These are phyloP conservation scores for Thalassophryne amazonica DNA, from an alignment of 2,797 vertebrate genomes.

Conservation along the genomic window DNA sequence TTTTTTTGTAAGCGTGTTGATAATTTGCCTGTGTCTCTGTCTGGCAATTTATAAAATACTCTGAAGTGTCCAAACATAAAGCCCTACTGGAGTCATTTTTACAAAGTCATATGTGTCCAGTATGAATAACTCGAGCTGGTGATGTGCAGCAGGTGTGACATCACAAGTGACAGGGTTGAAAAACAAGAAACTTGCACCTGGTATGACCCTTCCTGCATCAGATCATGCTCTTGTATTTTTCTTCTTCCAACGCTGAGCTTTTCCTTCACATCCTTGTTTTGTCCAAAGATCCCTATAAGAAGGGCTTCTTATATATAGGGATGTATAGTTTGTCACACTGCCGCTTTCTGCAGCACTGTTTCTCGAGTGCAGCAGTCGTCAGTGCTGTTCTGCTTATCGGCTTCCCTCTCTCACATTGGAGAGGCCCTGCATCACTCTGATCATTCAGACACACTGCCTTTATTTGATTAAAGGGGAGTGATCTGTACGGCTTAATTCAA, in stretches of 20 bases:
- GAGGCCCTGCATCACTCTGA: conserved; percentile 25
- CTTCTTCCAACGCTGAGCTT: too few relatives aligned
- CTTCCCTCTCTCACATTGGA: conserved; percentile 36
- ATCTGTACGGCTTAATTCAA: conserved; percentile 38
- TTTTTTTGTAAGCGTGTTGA: too few relatives aligned
- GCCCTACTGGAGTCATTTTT: too few relatives aligned
- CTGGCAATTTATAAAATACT: too few relatives aligned
- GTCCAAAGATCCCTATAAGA: too few relatives aligned
- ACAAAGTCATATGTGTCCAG: too few relatives aligned
- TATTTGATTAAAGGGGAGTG: conserved; percentile 44
- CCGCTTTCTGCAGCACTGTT: conserved; percentile 27
- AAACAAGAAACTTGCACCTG: conserved; percentile 54
- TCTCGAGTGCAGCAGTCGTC: conserved; percentile 50
- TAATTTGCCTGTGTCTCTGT: too few relatives aligned
- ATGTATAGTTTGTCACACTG: conserved; percentile 32
- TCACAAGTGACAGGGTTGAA: conserved; percentile 29
- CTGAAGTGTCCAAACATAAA: too few relatives aligned
- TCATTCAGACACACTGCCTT: conserved; percentile 39
- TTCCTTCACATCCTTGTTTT: too few relatives aligned
- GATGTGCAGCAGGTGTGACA: conserved; percentile 47
- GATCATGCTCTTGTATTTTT: conserved; percentile 24
- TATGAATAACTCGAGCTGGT: conserved; percentile 50
- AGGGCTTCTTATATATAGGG: too few relatives aligned
- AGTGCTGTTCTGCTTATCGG: conserved; percentile 35
- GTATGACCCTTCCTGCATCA: conserved; percentile 28